A percentile compares a stretch with the other conserved stretches of the same genome.
These are phyloP conservation scores for Leptogaster cylindrica DNA, from an alignment of 2,888 invertebrate species.

Conservation along the genomic window DNA sequence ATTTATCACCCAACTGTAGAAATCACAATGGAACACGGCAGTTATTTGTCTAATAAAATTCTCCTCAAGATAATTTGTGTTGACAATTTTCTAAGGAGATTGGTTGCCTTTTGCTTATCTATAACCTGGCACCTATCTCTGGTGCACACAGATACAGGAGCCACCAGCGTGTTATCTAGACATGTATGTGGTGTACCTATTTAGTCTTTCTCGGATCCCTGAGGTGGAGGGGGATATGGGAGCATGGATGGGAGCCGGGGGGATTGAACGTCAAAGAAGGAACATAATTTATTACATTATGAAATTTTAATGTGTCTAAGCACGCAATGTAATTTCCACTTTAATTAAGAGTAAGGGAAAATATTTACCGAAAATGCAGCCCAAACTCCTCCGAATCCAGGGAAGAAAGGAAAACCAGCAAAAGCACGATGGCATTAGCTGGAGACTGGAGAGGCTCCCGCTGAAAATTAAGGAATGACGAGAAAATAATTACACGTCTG, in stretches of 20 bases:
- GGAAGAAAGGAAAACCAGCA: background rate
- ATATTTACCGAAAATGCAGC: constrained; percentile 43
- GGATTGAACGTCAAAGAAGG: constrained; percentile 25
- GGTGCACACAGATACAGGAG: background rate
- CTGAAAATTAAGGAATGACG: constrained; percentile 34
- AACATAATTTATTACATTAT: constrained; percentile 47
- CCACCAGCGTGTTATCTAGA: constrained; percentile 1
- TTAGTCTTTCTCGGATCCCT: background rate
- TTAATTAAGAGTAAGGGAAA: constrained; percentile 57
- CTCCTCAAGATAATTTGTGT: constrained; percentile 50
- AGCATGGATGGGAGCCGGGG: too few species aligned
- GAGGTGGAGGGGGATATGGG: background rate
- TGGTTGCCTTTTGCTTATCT: constrained; percentile 26
- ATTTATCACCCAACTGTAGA: constrained; percentile 43
- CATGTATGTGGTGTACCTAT: background rate
- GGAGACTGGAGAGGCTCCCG: background rate
- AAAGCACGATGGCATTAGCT: too few species aligned
- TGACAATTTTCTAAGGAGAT: constrained; percentile 48
- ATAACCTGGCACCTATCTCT: constrained; percentile 23
- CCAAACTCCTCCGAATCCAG: background rate
- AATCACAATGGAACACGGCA: constrained; percentile 49
- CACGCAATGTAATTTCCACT: constrained; percentile 62
- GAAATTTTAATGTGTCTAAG: constrained; percentile 62
- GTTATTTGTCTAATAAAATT: constrained; percentile 52
- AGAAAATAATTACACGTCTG: constrained; percentile 41